These are phyloP conservation scores for Aphis gossypii DNA, from an alignment of 1,140 invertebrate genomes.

Conservation along the genomic window DNA sequence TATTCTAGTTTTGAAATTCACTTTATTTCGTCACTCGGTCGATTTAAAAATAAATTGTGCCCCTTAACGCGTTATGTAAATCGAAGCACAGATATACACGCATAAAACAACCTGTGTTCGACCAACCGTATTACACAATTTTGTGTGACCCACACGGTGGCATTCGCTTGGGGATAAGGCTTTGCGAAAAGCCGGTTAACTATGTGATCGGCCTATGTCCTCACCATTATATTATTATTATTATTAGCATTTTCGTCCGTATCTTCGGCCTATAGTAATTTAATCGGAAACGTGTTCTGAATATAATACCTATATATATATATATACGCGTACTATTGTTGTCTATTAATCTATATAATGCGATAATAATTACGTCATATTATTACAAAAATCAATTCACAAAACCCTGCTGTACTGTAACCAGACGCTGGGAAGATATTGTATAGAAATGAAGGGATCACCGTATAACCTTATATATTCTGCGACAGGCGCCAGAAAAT, in stretches of 20 bases:
- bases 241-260: slow-evolving; percentile 13
- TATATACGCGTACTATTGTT: neutral
- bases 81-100: neutral
- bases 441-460: neutral
- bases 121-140: slow-evolving; percentile 10
- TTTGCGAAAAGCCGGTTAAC: slow-evolving; percentile 30
- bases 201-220: neutral
- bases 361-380: slow-evolving; percentile 22
- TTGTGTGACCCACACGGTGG: neutral
- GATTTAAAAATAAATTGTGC: neutral
- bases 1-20: slow-evolving; percentile 33
- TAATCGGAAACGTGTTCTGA: slow-evolving; percentile 9
- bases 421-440: neutral
- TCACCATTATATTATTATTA: neutral
- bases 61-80: slow-evolving; percentile 32
- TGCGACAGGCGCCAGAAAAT: neutral
- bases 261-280: slow-evolving; percentile 6
- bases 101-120: slow-evolving; percentile 2
- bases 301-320: slow-evolving; percentile 12
- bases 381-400: neutral
- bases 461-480: neutral
- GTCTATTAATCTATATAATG: neutral
- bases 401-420: neutral
- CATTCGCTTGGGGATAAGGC: neutral
- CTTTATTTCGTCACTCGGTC: slow-evolving; percentile 26